Base-by-base conservation (phyloP, 1,140 invertebrate genomes). In the Drosophila sproati region DNA sequence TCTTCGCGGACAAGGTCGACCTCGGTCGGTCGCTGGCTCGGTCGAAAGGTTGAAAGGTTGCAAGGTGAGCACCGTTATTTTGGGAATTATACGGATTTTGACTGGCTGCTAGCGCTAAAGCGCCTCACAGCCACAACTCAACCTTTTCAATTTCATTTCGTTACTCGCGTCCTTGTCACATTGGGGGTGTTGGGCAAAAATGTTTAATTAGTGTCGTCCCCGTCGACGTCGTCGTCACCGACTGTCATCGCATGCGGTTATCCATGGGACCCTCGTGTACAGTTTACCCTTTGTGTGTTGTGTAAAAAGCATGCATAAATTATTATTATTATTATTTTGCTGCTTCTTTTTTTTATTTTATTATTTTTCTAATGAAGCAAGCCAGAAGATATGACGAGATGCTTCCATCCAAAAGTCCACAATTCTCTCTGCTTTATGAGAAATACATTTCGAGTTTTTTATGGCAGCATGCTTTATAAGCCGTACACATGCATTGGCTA, bases 131-230 rank as follows among this genome's bases (percentile, higher is more conserved):
- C 2, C 5, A 4, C 20, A 6, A 48, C 5, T 29, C 41, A 73
- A 83, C 78, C 73, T 78, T 86, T 86, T 86, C 78, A 83, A 78
- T 82, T 82, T 82, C 78, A 68, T 28, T 50, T 20, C 56, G 48
- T 69, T 52, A 8, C 39, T 10, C 10, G 5, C 31, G 75, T 52
- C 43, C 20, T 20, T 20, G 75, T 73, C 62, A 54, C 70, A 54
- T 41, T 63, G 59, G 73, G 83, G 82, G 78, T 87, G 20, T 20
- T 87, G 72, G 60, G 75, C 82, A 82, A 79, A 68, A 82, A 68
- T 87, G 87, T 86, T 86, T 86, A 86, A 86, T 86, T 86, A 86
- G 82, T 87, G 82, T 79, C 82, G 71, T 82, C 82, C 60, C 47
- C 61, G 55, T 57, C 55, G 68, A 60, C 37, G 57, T 74, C 35